These are phyloP conservation scores for Platanista minor DNA, from an alignment of 2,113 vertebrate genomes.

Conservation along the genomic window DNA sequence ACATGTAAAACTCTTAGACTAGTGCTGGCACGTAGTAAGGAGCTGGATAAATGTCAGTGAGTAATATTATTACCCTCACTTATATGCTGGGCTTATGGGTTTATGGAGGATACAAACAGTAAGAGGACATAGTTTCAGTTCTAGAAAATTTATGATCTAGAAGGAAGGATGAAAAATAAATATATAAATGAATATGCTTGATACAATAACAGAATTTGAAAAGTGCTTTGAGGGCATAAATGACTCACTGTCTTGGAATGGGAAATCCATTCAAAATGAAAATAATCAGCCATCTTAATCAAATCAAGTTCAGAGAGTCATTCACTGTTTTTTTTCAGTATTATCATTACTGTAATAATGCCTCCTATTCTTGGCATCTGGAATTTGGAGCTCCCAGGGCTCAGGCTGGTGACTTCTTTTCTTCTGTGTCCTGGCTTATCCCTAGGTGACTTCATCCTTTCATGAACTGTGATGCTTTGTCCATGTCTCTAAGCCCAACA, in stretches of 20 bases:
- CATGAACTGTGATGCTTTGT: neutral
- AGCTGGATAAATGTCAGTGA: neutral
- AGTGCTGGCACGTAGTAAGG: neutral
- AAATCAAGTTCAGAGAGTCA: neutral
- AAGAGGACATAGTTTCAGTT: neutral
- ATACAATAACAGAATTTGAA: constrained; percentile 44
- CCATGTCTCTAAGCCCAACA: neutral
- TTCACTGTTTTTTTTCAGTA: neutral
- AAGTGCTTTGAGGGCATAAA: constrained; percentile 46
- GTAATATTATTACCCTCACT: neutral
- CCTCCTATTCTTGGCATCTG: neutral
- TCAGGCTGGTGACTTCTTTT: neutral
- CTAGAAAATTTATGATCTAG: constrained; percentile 40
- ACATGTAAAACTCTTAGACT: neutral
- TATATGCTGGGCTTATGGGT: neutral
- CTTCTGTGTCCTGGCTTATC: neutral
- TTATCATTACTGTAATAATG: neutral
- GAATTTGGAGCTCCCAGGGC: neutral
- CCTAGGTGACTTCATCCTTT: neutral
- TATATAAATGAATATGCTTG: constrained; percentile 34
- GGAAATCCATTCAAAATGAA: constrained; percentile 45
- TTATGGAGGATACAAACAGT: neutral
- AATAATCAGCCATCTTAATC: constrained; percentile 25
- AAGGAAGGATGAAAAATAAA: constrained; percentile 30
- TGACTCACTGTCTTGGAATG: constrained; percentile 24